These are phyloP conservation scores for Micoletzkya japonica DNA, from an alignment of 2,888 invertebrate genomes.

Conservation along the genomic window DNA sequence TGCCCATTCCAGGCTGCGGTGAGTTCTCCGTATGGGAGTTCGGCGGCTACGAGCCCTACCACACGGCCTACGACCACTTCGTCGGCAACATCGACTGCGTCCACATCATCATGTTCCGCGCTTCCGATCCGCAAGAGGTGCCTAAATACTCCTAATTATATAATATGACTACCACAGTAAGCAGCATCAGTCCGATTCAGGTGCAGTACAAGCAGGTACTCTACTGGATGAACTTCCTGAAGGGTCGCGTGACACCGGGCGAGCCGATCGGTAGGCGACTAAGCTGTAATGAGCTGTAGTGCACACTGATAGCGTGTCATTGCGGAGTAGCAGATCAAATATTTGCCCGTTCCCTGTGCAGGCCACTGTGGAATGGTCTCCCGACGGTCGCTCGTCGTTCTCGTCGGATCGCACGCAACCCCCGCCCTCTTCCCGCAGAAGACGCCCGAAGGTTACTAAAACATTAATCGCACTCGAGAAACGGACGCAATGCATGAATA, in stretches of 20 bases:
- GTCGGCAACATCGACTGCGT: conserved; percentile 72
- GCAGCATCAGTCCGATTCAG: too few relatives aligned
- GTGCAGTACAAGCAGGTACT: conserved; percentile 67
- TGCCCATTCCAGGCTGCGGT: conserved; percentile 64
- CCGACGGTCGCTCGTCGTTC: conserved; percentile 68
- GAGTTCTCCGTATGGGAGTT: conserved; percentile 77
- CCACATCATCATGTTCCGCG: conserved; percentile 74
- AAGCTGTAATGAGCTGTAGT: neutral
- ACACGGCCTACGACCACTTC: conserved; percentile 75
- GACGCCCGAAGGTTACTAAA: conserved; percentile 40
- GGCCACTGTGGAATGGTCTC: conserved; percentile 71
- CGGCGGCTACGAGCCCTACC: conserved; percentile 77
- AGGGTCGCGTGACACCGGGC: conserved; percentile 72
- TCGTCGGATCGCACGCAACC: conserved; percentile 73
- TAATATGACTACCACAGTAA: neutral
- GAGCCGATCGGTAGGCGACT: conserved; percentile 70
- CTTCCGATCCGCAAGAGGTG: conserved; percentile 73
- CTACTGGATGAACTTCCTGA: conserved; percentile 78
- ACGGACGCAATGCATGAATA: too few relatives aligned
- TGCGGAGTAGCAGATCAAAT: neutral
- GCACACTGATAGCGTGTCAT: neutral
- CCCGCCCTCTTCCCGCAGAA: conserved; percentile 41
- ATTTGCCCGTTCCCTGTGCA: conserved; percentile 65
- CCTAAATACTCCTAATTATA: neutral
- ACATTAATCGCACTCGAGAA: too few relatives aligned